phyloP scores from a whole-genome alignment of 2,797 vertebrate genomes.

The Chloroceryle inda region DNA sequence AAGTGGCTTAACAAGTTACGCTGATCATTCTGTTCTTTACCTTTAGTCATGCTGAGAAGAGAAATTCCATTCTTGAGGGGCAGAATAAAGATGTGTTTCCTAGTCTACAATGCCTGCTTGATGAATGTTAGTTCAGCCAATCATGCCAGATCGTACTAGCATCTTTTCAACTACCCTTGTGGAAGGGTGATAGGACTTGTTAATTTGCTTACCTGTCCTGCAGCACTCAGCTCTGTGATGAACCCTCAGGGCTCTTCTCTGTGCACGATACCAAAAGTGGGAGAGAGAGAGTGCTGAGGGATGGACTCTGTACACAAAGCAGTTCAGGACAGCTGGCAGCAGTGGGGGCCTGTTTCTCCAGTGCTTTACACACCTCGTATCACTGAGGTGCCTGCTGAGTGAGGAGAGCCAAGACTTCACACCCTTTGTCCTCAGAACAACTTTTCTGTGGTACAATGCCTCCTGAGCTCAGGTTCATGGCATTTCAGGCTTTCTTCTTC shows the following conservation, averaged over 20 bases:
- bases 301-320: not conserved
- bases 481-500: not conserved
- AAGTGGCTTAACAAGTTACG: not conserved
- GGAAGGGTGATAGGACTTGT: not conserved
- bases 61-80: not conserved
- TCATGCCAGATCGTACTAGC: not conserved
- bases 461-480: accelerated
- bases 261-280: accelerated
- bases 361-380: accelerated
- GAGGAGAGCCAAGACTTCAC: not conserved
- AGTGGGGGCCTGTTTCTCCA: not conserved
- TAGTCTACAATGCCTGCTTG: not conserved
- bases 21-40: not conserved
- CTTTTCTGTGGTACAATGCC: not conserved
- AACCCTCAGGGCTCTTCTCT: not conserved
- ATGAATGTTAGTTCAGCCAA: not conserved
- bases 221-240: not conserved
- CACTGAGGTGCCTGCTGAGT: not conserved
- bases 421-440: not conserved
- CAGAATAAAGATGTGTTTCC: not conserved
- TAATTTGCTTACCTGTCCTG: not conserved
- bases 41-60: not conserved
- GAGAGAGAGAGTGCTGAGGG: too few species aligned
- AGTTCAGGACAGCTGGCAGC: not conserved
- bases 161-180: not conserved